phyloP scores from a whole-genome alignment of 2,797 vertebrate genomes.

The Etheostoma nigrum region DNA sequence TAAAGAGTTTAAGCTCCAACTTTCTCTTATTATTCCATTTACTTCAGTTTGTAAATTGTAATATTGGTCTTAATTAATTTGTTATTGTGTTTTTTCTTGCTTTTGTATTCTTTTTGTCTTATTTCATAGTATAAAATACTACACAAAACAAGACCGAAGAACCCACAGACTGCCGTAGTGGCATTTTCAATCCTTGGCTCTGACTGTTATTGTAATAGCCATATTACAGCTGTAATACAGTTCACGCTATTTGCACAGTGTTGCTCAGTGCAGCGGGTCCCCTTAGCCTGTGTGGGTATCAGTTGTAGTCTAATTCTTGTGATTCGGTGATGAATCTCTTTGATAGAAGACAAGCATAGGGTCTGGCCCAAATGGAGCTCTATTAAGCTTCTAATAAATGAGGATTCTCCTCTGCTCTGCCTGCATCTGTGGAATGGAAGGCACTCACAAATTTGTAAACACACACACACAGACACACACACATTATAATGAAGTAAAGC shows the following conservation, averaged over 20 bases:
- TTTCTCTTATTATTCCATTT: conserved; percentile 6
- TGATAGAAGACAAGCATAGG: conserved; percentile 87
- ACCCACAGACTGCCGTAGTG: neutral
- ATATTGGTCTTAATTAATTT: neutral
- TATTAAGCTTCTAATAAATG: conserved; percentile 94
- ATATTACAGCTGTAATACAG: conserved; percentile 50
- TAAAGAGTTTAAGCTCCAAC: conserved; percentile 8
- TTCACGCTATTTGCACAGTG: conserved; percentile 29
- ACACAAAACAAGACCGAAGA: conserved; percentile 7
- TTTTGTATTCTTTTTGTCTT: conserved; percentile 2
- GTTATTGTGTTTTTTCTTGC: conserved; percentile 3
- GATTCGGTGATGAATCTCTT: conserved; percentile 86
- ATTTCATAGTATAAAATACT: neutral
- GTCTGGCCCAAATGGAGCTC: conserved; percentile 91
- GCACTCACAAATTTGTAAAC: conserved; percentile 79
- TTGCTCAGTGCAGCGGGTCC: conserved; percentile 66
- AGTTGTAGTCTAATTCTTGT: conserved; percentile 79
- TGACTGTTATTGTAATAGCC: conserved; percentile 33
- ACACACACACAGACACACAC: conserved; percentile 48
- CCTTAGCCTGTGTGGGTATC: conserved; percentile 78
- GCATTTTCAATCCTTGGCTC: conserved; percentile 30
- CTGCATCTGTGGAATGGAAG: conserved; percentile 92
- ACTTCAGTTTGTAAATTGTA: conserved; percentile 17
- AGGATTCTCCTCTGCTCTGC: conserved; percentile 88
- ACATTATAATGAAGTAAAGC: conserved; percentile 90